phyloP scores from a whole-genome alignment of 1,140 invertebrate genomes.

The Pseudomyrmex concolor region DNA sequence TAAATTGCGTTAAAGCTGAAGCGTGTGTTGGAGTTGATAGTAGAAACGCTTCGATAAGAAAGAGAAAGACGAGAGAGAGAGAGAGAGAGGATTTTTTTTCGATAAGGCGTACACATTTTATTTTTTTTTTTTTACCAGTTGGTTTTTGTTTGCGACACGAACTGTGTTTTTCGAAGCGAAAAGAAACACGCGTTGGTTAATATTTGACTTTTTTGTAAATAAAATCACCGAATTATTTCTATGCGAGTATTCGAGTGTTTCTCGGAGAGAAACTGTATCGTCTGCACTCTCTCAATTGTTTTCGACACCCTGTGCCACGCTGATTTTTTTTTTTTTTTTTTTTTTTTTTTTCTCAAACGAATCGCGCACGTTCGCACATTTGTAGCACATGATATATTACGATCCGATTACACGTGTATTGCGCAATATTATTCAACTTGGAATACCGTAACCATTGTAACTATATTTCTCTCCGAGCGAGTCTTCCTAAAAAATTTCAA shows the following conservation, averaged over 20 bases:
- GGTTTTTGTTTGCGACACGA: neutral
- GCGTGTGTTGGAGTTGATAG: neutral
- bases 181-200: too few species aligned
- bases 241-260: neutral
- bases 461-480: neutral
- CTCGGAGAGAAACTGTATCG: slow-evolving; percentile 9
- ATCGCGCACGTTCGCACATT: neutral
- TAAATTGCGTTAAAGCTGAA: neutral
- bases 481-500: neutral
- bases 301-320: neutral
- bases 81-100: neutral
- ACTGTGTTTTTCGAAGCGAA: neutral
- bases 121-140: neutral
- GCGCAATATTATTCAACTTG: slow-evolving; percentile 23
- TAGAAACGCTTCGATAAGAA: slow-evolving; percentile 1
- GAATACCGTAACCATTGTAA: slow-evolving; percentile 14
- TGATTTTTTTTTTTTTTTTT: slow-evolving; percentile 21
- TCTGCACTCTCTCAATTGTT: slow-evolving; percentile 29
- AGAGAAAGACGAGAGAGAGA: neutral
- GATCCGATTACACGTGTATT: slow-evolving; percentile 1
- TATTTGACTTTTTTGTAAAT: slow-evolving; percentile 25
- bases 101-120: slow-evolving; percentile 8
- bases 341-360: slow-evolving; percentile 18
- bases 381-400: neutral
- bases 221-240: slow-evolving; percentile 21